Conservation (phyloP, 1,140 invertebrate species). For the Heliconius eleuchia region DNA sequence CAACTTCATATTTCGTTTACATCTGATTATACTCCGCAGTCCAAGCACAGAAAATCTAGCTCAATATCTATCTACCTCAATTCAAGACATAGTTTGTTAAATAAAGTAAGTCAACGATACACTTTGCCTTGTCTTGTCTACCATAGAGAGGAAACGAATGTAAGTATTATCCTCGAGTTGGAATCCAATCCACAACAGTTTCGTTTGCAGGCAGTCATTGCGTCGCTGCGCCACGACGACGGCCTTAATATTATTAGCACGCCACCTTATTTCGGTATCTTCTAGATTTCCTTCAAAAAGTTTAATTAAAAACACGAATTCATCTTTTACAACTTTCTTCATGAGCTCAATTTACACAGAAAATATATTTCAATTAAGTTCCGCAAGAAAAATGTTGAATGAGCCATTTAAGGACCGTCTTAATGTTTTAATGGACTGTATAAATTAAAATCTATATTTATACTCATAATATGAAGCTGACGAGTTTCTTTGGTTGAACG, state of each 20-base stretch:
- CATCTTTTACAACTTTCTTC: neutral
- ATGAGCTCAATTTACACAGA: conserved; percentile 1
- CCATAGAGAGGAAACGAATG: neutral
- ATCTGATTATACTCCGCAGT: too few species aligned
- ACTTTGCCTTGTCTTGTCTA: too few species aligned
- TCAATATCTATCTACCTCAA: too few species aligned
- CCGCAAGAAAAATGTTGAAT: neutral
- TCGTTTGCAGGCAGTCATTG: too few species aligned
- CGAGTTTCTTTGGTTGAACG: neutral
- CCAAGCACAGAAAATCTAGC: too few species aligned
- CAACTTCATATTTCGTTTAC: too few species aligned
- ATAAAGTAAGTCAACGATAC: too few species aligned
- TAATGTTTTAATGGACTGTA: neutral
- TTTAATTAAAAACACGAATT: conserved; percentile 10
- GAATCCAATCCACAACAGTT: neutral
- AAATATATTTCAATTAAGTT: conserved; percentile 5
- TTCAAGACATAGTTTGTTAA: too few species aligned
- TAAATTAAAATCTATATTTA: neutral
- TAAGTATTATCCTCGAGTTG: too few species aligned
- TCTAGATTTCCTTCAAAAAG: neutral
- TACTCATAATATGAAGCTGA: neutral
- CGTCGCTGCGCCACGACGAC: too few species aligned
- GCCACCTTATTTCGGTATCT: neutral
- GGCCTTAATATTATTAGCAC: neutral
- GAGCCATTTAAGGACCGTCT: neutral